Evolutionary conservation across 2,888 invertebrate species (phyloP).

Genomic region (Fragum sueziense): DNA sequence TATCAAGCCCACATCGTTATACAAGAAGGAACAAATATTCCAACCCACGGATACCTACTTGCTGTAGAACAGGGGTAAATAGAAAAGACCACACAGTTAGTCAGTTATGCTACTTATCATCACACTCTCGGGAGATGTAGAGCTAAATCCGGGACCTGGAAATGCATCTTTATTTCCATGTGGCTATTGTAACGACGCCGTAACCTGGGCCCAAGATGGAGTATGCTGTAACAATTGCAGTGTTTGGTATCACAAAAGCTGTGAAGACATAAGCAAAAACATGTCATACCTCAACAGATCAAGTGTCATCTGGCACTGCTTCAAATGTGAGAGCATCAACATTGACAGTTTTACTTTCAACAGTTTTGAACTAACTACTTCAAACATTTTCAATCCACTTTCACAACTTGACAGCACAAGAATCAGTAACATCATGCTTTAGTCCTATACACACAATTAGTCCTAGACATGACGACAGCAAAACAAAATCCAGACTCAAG

Average conservation of each 20-base stretch:
- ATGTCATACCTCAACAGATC: not conserved
- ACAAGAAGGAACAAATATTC: too few species aligned
- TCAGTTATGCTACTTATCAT: too few species aligned
- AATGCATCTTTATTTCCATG: too few species aligned
- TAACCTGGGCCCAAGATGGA: constrained; percentile 1
- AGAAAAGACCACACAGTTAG: too few species aligned
- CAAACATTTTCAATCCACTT: constrained; percentile 20
- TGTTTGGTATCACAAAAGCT: not conserved
- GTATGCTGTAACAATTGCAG: constrained; percentile 9
- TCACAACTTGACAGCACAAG: constrained; percentile 12
- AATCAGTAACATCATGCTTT: constrained; percentile 10
- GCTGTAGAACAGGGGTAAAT: too few species aligned
- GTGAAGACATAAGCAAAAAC: not conserved
- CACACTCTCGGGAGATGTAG: too few species aligned
- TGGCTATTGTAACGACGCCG: too few species aligned
- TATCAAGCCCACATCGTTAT: too few species aligned
- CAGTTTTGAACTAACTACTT: constrained; percentile 30
- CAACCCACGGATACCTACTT: too few species aligned
- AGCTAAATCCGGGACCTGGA: too few species aligned
- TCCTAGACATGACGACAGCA: not conserved
- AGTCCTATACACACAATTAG: constrained; percentile 38
- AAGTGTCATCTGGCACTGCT: not conserved
- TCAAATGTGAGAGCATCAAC: not conserved
- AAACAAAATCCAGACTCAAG: not conserved
- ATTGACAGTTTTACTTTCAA: constrained; percentile 41